phyloP scores from a whole-genome alignment of 2,888 invertebrate species.

The Carcina quercana region DNA sequence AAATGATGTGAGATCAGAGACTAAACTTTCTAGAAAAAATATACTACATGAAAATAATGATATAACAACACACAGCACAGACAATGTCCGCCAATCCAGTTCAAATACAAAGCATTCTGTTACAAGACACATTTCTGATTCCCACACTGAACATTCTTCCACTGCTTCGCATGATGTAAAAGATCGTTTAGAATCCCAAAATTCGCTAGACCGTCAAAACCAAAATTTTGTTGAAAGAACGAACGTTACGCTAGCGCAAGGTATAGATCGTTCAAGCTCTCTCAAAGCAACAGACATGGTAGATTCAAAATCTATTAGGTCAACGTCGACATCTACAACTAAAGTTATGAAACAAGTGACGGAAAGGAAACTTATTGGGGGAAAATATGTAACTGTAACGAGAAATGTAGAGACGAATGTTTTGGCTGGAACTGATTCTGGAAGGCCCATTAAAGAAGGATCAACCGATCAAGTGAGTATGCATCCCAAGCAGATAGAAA shows the following conservation, averaged over 20 bases:
- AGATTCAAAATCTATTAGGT: conserved; percentile 41
- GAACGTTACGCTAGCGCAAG: conserved; percentile 25
- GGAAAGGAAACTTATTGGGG: conserved; percentile 70
- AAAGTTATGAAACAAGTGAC: conserved; percentile 71
- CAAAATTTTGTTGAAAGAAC: conserved; percentile 36
- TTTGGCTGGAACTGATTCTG: conserved; percentile 26
- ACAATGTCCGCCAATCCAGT: conserved; percentile 29
- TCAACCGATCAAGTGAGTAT: conserved; percentile 18
- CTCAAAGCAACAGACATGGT: conserved; percentile 37
- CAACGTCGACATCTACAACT: conserved; percentile 56
- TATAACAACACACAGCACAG: conserved; percentile 29
- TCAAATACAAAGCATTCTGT: conserved; percentile 30
- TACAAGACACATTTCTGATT: conserved; percentile 31
- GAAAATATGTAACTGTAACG: conserved; percentile 68
- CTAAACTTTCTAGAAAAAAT: conserved; percentile 27
- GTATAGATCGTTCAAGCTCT: conserved; percentile 33
- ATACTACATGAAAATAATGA: conserved; percentile 27
- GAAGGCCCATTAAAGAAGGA: conserved; percentile 16
- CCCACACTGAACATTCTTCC: conserved; percentile 29
- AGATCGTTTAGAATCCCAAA: conserved; percentile 33
- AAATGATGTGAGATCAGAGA: conserved; percentile 12
- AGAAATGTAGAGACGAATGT: conserved; percentile 81
- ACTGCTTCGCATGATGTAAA: conserved; percentile 26
- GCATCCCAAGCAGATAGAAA: conserved; percentile 15
- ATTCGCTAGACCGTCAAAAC: conserved; percentile 60